These are phyloP conservation scores for Micronisus gabar DNA, from an alignment of 2,113 vertebrate genomes.

Conservation along the genomic window DNA sequence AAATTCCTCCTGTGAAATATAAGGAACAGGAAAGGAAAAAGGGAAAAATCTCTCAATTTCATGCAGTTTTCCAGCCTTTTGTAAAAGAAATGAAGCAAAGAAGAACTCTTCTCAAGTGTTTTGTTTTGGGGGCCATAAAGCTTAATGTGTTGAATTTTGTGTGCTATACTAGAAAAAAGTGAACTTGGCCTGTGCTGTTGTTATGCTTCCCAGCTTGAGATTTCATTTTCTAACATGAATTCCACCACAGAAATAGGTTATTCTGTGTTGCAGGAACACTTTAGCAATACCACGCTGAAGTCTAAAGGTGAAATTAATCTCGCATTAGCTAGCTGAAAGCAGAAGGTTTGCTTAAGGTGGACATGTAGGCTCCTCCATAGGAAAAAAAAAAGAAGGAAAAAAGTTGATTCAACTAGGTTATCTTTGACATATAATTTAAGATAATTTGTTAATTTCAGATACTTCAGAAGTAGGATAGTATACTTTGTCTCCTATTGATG, in stretches of 20 bases:
- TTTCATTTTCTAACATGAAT: not conserved
- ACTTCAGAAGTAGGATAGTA: not conserved
- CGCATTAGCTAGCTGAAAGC: not conserved
- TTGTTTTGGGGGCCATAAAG: not conserved
- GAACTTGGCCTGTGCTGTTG: not conserved
- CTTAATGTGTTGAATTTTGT: not conserved
- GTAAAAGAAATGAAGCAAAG: not conserved
- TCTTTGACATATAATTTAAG: not conserved
- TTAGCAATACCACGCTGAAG: not conserved
- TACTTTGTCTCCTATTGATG: not conserved
- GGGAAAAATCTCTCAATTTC: not conserved
- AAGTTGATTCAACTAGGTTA: not conserved
- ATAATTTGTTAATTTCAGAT: not conserved
- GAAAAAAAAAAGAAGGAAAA: not conserved
- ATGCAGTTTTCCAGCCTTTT: not conserved
- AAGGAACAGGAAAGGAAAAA: not conserved
- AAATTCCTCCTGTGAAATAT: not conserved
- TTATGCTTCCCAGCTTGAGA: not conserved
- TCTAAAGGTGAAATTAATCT: not conserved
- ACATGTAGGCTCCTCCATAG: accelerated
- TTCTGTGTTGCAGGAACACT: not conserved
- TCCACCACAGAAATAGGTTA: not conserved
- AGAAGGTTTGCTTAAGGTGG: not conserved
- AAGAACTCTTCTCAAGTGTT: accelerated
- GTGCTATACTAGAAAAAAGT: not conserved